Conservation (phyloP, 2,888 invertebrate species). For the Tipula lateralis region DNA sequence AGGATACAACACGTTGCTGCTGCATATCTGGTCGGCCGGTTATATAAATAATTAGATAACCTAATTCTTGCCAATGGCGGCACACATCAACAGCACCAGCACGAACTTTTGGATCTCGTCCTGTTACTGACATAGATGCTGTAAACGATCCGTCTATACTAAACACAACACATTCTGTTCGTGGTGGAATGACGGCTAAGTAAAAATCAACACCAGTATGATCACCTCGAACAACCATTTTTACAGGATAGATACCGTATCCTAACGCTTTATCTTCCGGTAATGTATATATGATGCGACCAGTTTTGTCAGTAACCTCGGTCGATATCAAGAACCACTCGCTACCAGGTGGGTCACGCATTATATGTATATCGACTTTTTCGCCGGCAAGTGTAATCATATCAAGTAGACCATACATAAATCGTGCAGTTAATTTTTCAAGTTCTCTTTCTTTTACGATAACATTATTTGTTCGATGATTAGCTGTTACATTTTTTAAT, state of each 20-base stretch:
- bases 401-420: slow-evolving; percentile 98
- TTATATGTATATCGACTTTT: slow-evolving; percentile 92
- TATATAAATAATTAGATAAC: slow-evolving; percentile 94
- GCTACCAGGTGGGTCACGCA: slow-evolving; percentile 84
- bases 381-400: slow-evolving; percentile 93
- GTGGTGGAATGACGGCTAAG: slow-evolving; percentile 90
- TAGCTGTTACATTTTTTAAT: slow-evolving; percentile 95
- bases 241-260: slow-evolving; percentile 92
- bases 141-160: slow-evolving; percentile 99
- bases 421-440: slow-evolving; percentile 81
- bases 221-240: slow-evolving; percentile 85
- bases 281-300: slow-evolving; percentile 78
- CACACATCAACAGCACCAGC: slow-evolving; percentile 97
- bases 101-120: slow-evolving; percentile 93
- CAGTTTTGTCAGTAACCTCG: slow-evolving; percentile 92
- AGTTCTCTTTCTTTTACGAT: slow-evolving; percentile 87
- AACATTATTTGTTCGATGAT: slow-evolving; percentile 99
- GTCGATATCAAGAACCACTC: slow-evolving; percentile 89
- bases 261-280: slow-evolving; percentile 79
- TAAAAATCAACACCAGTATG: slow-evolving; percentile 95
- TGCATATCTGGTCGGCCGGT: slow-evolving; percentile 99
- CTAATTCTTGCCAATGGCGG: slow-evolving; percentile 93
- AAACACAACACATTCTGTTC: slow-evolving; percentile 96
- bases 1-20: slow-evolving; percentile 92
- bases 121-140: slow-evolving; percentile 96